Evolutionary conservation across 2,797 vertebrate species (phyloP), one percentile per base, ranked within the genome.

Genomic region (Chiloscyllium punctatum): DNA sequence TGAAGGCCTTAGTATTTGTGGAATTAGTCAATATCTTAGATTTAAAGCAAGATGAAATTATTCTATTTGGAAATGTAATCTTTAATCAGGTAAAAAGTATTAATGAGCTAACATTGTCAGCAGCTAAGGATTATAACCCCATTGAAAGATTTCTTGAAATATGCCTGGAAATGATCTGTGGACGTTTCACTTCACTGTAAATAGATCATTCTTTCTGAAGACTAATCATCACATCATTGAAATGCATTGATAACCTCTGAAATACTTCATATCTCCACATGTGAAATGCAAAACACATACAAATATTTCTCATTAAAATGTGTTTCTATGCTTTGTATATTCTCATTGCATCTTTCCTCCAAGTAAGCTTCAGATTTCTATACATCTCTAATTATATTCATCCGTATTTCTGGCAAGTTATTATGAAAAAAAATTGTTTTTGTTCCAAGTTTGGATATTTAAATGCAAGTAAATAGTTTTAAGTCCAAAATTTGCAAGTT

Each of bases 91-190:
- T 77, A n/a, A 95, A 74, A 72, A 95, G 74, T 48, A 74, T 95
- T 72, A 16, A 77, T 27, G 94, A 71, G 71, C 30, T 95, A 53
- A 94, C 42, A 53, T 53, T 74, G 74, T 95, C 71, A 30, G 71
- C 21, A 30, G 71, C 71, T 33, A 77, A 74, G 27, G 42, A 95
- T 74, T 95, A 77, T 77, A 74, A 95, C 74, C 74, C 42, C 48
- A 95, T 53, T 95, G 48, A 95, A 95, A 74, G 27, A 95, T 95
- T 95, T 95, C 69, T 94, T 53, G 69, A 69, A 94, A 51, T 53
- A 74, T 72, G 37, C 15, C 2, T 74, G 42, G 71, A 53, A 74
- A 74, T 33, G 42, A 51, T 53, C 94, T 57, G 71, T 53, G 94
- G 15, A 53, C 48, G 51, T 95, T 77, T 72, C 71, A 53, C 53